phyloP scores from a whole-genome alignment of 2,797 vertebrate species.

The Heterohyrax brucei region DNA sequence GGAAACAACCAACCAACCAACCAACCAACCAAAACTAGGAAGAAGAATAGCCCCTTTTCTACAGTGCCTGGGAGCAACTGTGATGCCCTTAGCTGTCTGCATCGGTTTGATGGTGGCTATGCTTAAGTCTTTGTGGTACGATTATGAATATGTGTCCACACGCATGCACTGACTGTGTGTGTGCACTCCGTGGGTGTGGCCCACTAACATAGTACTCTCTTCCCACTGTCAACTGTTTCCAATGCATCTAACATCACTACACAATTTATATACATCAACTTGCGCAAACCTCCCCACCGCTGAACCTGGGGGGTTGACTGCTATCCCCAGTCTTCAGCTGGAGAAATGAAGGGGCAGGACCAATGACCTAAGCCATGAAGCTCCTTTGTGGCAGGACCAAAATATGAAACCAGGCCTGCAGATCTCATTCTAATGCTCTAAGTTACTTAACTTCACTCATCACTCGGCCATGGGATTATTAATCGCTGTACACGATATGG shows the following conservation, averaged over 20 bases:
- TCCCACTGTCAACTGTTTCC: background rate
- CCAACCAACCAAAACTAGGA: no score
- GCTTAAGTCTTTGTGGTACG: no score
- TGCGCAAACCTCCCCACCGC: background rate
- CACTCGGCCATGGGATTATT: background rate
- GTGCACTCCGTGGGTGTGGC: no score
- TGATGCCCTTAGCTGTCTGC: no score
- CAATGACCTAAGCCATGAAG: background rate
- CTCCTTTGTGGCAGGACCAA: background rate
- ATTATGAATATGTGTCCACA: no score
- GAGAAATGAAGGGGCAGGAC: background rate
- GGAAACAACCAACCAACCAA: no score
- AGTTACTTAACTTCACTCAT: background rate
- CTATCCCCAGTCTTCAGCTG: background rate
- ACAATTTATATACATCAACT: background rate
- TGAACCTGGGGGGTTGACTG: background rate
- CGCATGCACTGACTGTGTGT: no score
- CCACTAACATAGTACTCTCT: background rate
- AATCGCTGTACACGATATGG: no score
- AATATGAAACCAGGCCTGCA: background rate
- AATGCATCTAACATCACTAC: background rate
- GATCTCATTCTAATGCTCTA: background rate
- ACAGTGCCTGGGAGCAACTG: no score
- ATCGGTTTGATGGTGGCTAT: no score
- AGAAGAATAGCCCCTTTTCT: no score